Evolutionary conservation across 2,888 invertebrate genomes (phyloP).

Genomic region (Erannis defoliaria): DNA sequence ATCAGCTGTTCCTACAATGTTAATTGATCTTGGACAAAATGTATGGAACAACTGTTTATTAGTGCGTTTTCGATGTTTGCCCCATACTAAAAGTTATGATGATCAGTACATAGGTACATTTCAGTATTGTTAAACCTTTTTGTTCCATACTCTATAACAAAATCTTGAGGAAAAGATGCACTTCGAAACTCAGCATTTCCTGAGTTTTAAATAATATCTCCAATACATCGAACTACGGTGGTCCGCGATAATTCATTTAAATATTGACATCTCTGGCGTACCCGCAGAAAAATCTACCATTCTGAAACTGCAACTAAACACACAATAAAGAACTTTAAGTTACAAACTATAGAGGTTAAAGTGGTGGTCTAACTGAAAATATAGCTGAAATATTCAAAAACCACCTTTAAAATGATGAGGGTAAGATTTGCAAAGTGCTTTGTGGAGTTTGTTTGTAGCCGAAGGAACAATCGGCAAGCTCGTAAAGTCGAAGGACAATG

Average conservation of each 20-base stretch:
- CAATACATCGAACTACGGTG: conserved; percentile 36
- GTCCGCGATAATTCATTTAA: conserved; percentile 50
- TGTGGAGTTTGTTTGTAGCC: conserved; percentile 11
- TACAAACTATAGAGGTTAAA: not conserved
- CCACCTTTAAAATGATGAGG: conserved; percentile 20
- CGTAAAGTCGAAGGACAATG: conserved; percentile 57
- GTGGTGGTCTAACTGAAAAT: not conserved
- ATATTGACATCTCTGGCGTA: conserved; percentile 48
- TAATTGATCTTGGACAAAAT: too few relatives aligned
- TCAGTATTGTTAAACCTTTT: too few relatives aligned
- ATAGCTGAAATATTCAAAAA: conserved; percentile 11
- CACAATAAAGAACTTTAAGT: conserved; percentile 18
- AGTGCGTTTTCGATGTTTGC: too few relatives aligned
- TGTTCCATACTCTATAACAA: not conserved
- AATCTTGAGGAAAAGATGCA: conserved; percentile 4
- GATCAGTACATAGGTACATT: too few relatives aligned
- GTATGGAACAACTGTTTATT: too few relatives aligned
- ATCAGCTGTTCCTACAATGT: too few relatives aligned
- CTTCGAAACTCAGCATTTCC: conserved; percentile 10
- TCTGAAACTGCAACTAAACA: conserved; percentile 4
- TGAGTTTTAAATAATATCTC: conserved; percentile 24
- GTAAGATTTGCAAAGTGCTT: conserved; percentile 4
- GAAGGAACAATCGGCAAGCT: conserved; percentile 40
- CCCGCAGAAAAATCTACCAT: conserved; percentile 40
- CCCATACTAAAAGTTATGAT: too few relatives aligned